Evolutionary conservation across 2,113 vertebrate species (phyloP), one percentile per base, ranked within the genome.

Genomic region (Oncorhynchus nerka): DNA sequence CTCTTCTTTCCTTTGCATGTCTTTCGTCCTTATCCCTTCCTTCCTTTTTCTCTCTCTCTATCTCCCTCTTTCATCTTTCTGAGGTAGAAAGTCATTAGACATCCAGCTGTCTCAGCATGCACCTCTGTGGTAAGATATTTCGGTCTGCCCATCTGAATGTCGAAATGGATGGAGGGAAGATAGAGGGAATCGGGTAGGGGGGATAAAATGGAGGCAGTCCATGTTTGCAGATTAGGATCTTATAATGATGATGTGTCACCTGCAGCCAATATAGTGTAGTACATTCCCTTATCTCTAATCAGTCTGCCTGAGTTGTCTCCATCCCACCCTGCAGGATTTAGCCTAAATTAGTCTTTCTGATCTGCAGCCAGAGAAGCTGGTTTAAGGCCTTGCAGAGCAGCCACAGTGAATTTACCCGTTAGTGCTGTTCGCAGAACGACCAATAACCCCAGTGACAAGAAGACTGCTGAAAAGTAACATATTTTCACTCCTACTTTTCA

Each of bases 21-120:
- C 39, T 11, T 11, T 11, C 9, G 2, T 11, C 9, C 39, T 45
- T 9, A 39, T 34, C 34, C 6, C 34, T 34, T 34, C 34, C 6
- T 34, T 34, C 34, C 73, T 34, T 55, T 67, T 75, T 20, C 49
- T n/a, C 74, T 68, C 62, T 8, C 62, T 67, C 73, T 32, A 51
- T 11, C 55, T 74, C 71, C 39, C 76, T 55, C 77, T 48, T 32
- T 81, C 62, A 64, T 22, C 5, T 34, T 49, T 16, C 39, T n/a
- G 39, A 9, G n/a, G 15, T 66, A 45, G 39, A 45, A 45, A 45
- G 39, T 45, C 39, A 45, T 45, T 45, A 45, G 39, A 45, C 39
- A 45, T 45, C 39, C 73, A 45, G 4, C 61, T 13, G 9, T 22
- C 30, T 45, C 9, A 45, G 39, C 39, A 45, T 45, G 39, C 39